A percentile compares a stretch with the other conserved stretches of the same genome.
These are phyloP conservation scores for Aratinga solstitialis DNA, from an alignment of 2,797 vertebrate genomes.

Conservation along the genomic window DNA sequence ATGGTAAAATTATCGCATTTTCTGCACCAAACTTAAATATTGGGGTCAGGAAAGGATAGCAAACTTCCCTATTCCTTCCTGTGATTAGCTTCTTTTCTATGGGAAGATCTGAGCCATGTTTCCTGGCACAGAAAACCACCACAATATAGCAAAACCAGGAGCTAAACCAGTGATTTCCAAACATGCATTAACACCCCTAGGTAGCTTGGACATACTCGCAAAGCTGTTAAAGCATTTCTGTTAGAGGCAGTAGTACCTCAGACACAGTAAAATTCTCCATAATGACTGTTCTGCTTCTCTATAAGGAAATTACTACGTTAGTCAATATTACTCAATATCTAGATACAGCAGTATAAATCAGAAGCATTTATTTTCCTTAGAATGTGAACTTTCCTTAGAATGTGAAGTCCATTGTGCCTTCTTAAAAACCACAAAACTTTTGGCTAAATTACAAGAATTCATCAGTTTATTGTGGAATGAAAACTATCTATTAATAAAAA, in stretches of 20 bases:
- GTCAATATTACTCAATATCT: neutral
- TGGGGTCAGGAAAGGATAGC: neutral
- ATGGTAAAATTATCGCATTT: constrained; percentile 35
- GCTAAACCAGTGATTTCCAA: neutral
- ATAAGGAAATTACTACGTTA: neutral
- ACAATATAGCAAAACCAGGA: neutral
- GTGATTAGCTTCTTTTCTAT: neutral
- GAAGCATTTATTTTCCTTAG: neutral
- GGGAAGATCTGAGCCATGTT: neutral
- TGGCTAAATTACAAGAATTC: neutral
- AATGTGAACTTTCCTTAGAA: neutral
- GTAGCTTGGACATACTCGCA: neutral
- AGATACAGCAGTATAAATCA: neutral
- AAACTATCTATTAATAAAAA: neutral
- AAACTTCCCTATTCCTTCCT: neutral
- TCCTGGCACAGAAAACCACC: neutral
- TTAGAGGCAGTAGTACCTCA: neutral
- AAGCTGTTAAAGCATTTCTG: neutral
- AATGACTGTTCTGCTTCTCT: neutral
- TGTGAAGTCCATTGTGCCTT: neutral
- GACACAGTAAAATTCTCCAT: neutral
- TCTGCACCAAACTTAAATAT: constrained; percentile 12
- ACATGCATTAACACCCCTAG: neutral
- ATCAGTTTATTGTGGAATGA: neutral
- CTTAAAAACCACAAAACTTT: neutral